Evolutionary conservation across 2,888 invertebrate species (phyloP), one percentile per base, ranked within the genome.

Genomic region (Andrena praecox): DNA sequence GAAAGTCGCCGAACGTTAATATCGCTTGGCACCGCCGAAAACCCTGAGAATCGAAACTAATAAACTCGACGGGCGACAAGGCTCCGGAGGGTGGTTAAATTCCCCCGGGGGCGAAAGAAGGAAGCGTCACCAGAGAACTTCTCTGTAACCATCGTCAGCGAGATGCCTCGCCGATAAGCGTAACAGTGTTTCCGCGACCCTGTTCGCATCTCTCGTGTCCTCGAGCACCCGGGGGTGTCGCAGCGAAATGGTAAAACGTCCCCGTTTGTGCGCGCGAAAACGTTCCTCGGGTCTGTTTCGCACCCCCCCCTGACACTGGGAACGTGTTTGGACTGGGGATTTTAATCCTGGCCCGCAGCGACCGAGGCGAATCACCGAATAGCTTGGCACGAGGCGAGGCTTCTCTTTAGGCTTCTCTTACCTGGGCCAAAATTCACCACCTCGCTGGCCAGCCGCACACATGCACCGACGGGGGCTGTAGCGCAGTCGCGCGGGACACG

Each of bases 101-200:
- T 64, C 24, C 27, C 16, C 8, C 2, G 7, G 12, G 16, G 48
- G 31, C 20, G 60, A 62, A 31, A 48, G 54, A 59, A 70, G 59
- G 54, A 33, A 67, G 60, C 78, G 59, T 70, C 48, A 29, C 27
- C 16, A 24, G 20, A 27, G 48, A 79, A 80, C 70, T 72, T 68
- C 79, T 35, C n/a, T 42, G 48, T 33, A 71, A 71, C 80, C 68
- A 72, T 79, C 71, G 71, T 78, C 79, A 67, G 54, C 79, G 48
- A 63, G 80, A 79, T 79, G 50, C 63, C 42, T 12, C 35, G 24
- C 54, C 71, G 77, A 87, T 87, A 87, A 85, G 71, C 50, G 80
- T 70, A 79, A 82, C 87, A 87, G 87, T 85, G 87, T 87, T 82
- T 80, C 77, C 82, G 79, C 87, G 87, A 81, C 87, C 87, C 71